Base-by-base conservation (phyloP, 2,797 vertebrate genomes). In the Varecia variegata region DNA sequence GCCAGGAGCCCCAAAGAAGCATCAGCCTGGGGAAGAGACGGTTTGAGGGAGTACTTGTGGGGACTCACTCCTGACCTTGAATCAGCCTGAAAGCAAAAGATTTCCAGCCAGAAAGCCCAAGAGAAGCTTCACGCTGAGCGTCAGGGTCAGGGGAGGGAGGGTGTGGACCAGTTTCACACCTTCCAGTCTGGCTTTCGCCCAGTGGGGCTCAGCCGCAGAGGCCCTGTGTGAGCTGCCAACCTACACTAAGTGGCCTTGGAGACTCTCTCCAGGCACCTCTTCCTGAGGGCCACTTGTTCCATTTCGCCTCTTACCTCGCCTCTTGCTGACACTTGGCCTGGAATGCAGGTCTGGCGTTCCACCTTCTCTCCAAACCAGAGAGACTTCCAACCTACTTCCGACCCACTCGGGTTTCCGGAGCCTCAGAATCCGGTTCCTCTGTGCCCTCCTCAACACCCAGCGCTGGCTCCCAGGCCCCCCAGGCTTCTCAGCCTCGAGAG, bases 161-260 rank as follows among this genome's bases (percentile, higher is more conserved):
- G 25, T 5, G 5, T 12, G 1, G 25, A 68, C 20, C 11, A 45
- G 4, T 11, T 58, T 3, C 0, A 7, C 10, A 2, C n/a, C 17
- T 40, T 18, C 0, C 13, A 3, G 5, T 43, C 50, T 32, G 32
- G 10, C 20, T 43, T 38, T 17, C 0, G 0, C 27, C 23, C 38
- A 32, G 1, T 1, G 0, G 2, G 17, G 6, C 73, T 87, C 70
- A 77, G 27, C 65, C 14, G 50, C 27, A 14, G 35, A 14, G 43
- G 32, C 30, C 32, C 58, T 10, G 0, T 13, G 10, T 87, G 93
- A 93, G 23, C 23, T 18, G 11, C 45, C 56, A 5, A 54, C 43
- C 60, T 13, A 1, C 0, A n/a, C 21, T 23, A 80, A 30, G 20
- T 68, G 50, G 9, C 23, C 47, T 35, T 43, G 30, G 68, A 10